Evolutionary conservation across 2,797 vertebrate species (phyloP).

Genomic region (Harpagifer antarcticus): DNA sequence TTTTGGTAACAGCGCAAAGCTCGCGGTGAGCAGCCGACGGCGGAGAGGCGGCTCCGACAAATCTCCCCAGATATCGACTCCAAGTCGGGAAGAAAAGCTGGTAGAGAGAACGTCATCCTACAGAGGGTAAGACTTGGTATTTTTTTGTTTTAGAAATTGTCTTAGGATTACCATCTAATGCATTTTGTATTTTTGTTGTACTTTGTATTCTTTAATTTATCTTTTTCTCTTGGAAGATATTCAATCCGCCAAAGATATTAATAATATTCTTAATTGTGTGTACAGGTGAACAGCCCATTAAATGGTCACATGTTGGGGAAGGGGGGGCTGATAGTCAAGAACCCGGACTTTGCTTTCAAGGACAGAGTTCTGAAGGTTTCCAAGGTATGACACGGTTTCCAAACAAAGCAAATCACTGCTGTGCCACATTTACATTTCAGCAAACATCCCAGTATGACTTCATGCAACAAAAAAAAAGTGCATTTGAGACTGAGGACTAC

Average conservation of each 20-base stretch:
- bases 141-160: too few relatives aligned
- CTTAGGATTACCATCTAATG: neutral
- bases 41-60: slow-evolving; percentile 82
- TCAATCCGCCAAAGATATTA: too few relatives aligned
- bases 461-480: too few relatives aligned
- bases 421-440: too few relatives aligned
- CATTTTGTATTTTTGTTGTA: neutral
- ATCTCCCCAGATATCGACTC: slow-evolving; percentile 65
- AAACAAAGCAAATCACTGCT: neutral
- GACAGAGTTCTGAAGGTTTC: slow-evolving; percentile 54
- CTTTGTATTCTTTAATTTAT: too few relatives aligned
- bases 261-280: neutral
- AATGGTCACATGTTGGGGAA: slow-evolving; percentile 47
- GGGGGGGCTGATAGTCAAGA: slow-evolving; percentile 62
- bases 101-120: slow-evolving; percentile 89
- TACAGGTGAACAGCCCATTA: slow-evolving; percentile 59
- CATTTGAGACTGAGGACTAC: too few relatives aligned
- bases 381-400: slow-evolving; percentile 49
- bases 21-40: slow-evolving; percentile 86
- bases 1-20: slow-evolving; percentile 84
- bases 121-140: slow-evolving; percentile 75
- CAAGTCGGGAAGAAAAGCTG: slow-evolving; percentile 62
- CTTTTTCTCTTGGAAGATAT: too few relatives aligned
- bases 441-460: too few relatives aligned
- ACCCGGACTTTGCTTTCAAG: slow-evolving; percentile 62